phyloP scores from a whole-genome alignment of 2,888 invertebrate genomes.

The Dicycla oo region DNA sequence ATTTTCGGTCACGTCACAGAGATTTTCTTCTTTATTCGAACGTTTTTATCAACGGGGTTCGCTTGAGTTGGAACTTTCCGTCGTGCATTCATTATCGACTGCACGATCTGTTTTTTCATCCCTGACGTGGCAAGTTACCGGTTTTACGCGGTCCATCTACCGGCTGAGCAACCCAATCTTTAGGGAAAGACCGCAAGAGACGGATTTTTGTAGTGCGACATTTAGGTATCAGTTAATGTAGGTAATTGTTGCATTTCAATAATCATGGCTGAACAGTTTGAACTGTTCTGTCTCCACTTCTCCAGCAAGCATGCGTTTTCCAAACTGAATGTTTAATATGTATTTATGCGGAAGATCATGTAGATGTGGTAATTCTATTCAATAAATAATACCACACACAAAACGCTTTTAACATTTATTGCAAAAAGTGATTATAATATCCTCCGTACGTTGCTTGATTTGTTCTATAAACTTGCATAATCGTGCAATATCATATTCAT shows the following conservation, averaged over 20 bases:
- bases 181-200: constrained; percentile 28
- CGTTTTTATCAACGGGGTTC: constrained; percentile 43
- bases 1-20: constrained; percentile 37
- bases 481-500: constrained; percentile 30
- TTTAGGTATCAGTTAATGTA: too few relatives aligned
- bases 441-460: constrained; percentile 12
- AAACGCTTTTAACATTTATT: constrained; percentile 24
- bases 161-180: constrained; percentile 31
- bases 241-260: too few relatives aligned
- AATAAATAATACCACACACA: constrained; percentile 3
- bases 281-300: too few relatives aligned
- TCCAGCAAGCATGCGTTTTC: neutral
- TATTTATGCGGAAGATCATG: neutral
- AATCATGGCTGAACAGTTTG: too few relatives aligned
- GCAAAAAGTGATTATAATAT: constrained; percentile 40
- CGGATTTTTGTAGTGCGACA: constrained; percentile 17
- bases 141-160: constrained; percentile 50
- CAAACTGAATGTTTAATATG: neutral
- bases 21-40: constrained; percentile 42
- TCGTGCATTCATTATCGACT: constrained; percentile 56
- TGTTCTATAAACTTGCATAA: constrained; percentile 43
- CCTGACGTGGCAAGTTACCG: constrained; percentile 59
- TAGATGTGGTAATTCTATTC: neutral
- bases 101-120: constrained; percentile 61
- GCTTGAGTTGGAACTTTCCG: constrained; percentile 55